These are phyloP conservation scores for Orbicella faveolata DNA, from an alignment of 64 coral and sea anemone species.

Conservation along the genomic window DNA sequence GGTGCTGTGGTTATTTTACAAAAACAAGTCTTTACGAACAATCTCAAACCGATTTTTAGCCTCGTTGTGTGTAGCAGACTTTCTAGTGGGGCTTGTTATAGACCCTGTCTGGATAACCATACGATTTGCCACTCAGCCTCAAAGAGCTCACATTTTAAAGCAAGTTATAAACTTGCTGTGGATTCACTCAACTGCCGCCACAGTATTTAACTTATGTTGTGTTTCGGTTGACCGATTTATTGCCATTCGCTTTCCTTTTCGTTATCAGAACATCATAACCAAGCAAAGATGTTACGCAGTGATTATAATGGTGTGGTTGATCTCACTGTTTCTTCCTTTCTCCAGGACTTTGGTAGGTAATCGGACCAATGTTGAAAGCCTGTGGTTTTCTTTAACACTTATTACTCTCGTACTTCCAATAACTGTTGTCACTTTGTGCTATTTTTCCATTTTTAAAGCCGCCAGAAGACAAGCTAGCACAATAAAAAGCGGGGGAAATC, in stretches of 20 bases:
- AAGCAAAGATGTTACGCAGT: not conserved
- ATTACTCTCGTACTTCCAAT: not conserved
- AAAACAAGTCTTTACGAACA: conserved; percentile 24
- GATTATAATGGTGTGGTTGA: not conserved
- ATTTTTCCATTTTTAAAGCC: conserved; percentile 1
- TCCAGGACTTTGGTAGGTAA: not conserved
- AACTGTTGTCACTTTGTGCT: not conserved
- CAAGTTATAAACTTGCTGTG: not conserved
- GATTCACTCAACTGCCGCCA: not conserved
- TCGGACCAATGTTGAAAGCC: not conserved
- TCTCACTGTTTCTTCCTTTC: not conserved
- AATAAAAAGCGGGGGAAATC: not conserved
- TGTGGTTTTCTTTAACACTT: not conserved
- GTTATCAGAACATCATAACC: conserved; percentile 18
- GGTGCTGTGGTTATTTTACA: conserved; percentile 18
- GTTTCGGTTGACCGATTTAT: conserved; percentile 28
- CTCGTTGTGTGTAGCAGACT: conserved; percentile 16
- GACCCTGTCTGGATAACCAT: not conserved
- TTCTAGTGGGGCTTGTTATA: conserved; percentile 3
- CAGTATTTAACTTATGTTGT: conserved; percentile 9
- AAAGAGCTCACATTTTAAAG: not conserved
- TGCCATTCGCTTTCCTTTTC: conserved; percentile 21
- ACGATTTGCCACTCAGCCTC: not conserved
- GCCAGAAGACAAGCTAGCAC: not conserved
- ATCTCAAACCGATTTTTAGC: conserved; percentile 19